Percentiles rank a stretch among this genome's conserved stretches.
Evolutionary conservation across 2,113 vertebrate species (phyloP).

Genomic region (Austrofundulus limnaeus): DNA sequence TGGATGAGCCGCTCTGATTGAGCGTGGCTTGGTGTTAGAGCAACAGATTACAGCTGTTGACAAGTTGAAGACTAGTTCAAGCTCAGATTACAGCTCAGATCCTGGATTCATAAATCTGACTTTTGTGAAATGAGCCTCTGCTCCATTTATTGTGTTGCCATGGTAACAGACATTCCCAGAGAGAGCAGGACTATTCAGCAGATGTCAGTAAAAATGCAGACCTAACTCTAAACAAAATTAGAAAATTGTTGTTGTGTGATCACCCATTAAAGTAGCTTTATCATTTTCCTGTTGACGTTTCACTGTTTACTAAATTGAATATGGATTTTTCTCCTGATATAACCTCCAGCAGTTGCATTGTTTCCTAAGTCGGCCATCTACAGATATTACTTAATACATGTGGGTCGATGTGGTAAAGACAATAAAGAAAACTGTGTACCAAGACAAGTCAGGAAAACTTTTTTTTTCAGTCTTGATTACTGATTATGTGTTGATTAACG

Average conservation of each 20-base stretch:
- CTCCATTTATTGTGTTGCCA: constrained; percentile 21
- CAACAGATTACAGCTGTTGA: too few species aligned
- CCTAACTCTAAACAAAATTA: background rate
- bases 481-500: constrained; percentile 67
- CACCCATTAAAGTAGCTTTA: background rate
- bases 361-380: constrained; percentile 11
- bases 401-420: constrained; percentile 40
- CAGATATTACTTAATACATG: constrained; percentile 1
- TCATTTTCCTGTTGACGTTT: background rate
- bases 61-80: too few species aligned
- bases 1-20: too few species aligned
- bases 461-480: constrained; percentile 58
- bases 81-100: too few species aligned
- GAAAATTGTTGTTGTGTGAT: background rate
- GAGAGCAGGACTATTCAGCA: constrained; percentile 20
- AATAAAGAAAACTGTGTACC: constrained; percentile 33
- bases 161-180: constrained; percentile 24
- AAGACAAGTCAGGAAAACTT: constrained; percentile 52
- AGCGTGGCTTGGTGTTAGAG: too few species aligned
- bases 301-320: background rate
- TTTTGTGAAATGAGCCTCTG: background rate
- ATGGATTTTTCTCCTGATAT: background rate
- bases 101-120: background rate
- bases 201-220: constrained; percentile 15
- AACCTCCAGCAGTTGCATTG: background rate